Percentiles rank a stretch among this genome's conserved stretches.
These are phyloP conservation scores for Natrix natrix DNA, from an alignment of 2,797 vertebrate species.

Conservation along the genomic window DNA sequence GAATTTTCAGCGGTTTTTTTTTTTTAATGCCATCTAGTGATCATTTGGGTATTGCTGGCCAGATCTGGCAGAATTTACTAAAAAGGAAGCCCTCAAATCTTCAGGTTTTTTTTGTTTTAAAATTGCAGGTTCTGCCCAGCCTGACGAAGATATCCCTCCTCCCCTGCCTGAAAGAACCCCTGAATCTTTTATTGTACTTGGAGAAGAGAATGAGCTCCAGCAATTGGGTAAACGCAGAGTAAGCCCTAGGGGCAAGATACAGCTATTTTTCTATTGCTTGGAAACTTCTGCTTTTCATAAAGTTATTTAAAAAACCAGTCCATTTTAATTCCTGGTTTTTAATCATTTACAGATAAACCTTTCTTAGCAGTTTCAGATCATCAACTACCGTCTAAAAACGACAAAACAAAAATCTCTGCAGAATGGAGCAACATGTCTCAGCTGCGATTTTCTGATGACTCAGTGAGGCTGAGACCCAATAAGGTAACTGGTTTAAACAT, in stretches of 20 bases:
- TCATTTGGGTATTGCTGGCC: not conserved
- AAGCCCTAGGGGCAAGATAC: fast-evolving
- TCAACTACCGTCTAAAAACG: constrained; percentile 39
- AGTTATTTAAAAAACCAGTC: not conserved
- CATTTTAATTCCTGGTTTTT: constrained; percentile 1
- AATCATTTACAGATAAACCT: constrained; percentile 51
- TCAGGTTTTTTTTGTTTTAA: not conserved
- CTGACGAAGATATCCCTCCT: constrained; percentile 79
- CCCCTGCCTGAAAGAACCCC: constrained; percentile 91
- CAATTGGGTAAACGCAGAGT: not conserved
- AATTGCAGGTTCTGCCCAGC: constrained; percentile 19
- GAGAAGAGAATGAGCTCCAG: constrained; percentile 72
- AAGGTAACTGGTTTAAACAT: constrained; percentile 54
- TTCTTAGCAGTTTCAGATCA: constrained; percentile 31
- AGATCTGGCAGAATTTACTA: not conserved
- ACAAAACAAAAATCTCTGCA: constrained; percentile 43
- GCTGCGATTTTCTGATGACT: constrained; percentile 41
- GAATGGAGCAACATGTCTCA: constrained; percentile 64
- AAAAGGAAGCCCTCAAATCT: not conserved
- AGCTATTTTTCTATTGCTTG: not conserved
- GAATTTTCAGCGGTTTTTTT: not conserved
- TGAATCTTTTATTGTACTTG: constrained; percentile 83
- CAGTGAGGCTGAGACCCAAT: constrained; percentile 56
- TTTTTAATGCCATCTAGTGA: not conserved
- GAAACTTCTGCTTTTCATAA: not conserved